Base-by-base conservation (phyloP, 2,113 vertebrate genomes). In the Thymallus thymallus region DNA sequence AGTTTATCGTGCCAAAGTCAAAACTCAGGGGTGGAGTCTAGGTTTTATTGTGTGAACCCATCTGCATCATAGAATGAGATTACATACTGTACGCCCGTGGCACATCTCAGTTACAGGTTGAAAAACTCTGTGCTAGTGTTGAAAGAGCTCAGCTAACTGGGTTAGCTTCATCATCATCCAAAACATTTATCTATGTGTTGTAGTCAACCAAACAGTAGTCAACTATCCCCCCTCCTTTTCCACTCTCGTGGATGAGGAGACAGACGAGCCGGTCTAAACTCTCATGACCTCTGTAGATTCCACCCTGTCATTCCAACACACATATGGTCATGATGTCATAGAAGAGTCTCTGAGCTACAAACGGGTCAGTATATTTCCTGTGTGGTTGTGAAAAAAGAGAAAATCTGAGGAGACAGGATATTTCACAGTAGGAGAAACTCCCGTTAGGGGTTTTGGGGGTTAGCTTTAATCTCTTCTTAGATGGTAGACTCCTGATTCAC, bases 331-430 rank as follows among this genome's bases (percentile, higher is more conserved):
- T 41, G 35, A 41, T 9, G 10, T 41, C 9, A 10, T 12, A 41
- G 35, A 41, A 41, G 9, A 41, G 35, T 41, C 35, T 41, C 35
- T 41, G 35, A 41, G 35, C 51, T 20, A 41, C n/a, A n/a, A n/a
- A n/a, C n/a, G 45, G 70, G 29, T 45, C 58, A 72, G 60, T 63
- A 72, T 35, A 67, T 87, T 80, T 72, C 75, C 56, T 48, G 5
- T 72, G 60, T 13, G 1, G 2, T 75, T 67, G 45, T 61, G 71
- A 70, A 83, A 83, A 64, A 71, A 24, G 46, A 70, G 74, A 82
- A 83, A 58, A 30, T 76, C 35, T 61, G 26, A 29, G 5, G 24
- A 5, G 0, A 46, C 18, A 68, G 23, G 14, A 63, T 60, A 16
- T 51, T 6, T 51, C 68, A 46, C 16, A 68, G 2, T 1, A 23